phyloP scores from a whole-genome alignment of 2,113 vertebrate genomes.

The Leptosomus discolor region DNA sequence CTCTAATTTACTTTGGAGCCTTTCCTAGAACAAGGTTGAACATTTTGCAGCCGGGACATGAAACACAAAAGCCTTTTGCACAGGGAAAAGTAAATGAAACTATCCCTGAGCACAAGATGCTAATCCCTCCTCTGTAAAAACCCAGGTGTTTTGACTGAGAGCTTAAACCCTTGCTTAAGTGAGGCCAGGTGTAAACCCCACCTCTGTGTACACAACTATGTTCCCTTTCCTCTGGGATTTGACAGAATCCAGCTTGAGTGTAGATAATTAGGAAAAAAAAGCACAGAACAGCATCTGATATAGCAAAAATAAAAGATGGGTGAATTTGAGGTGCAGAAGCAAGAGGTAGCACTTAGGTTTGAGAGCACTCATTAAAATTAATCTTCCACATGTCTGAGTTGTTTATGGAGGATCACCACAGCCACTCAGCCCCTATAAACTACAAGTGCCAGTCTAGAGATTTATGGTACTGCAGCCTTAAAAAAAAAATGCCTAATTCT shows the following conservation, averaged over 20 bases:
- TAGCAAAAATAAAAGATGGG: not conserved
- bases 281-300: not conserved
- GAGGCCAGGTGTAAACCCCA: slow-evolving; percentile 9
- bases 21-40: slow-evolving; percentile 55
- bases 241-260: not conserved
- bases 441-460: not conserved
- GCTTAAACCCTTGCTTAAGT: not conserved
- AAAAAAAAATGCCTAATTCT: not conserved
- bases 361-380: slow-evolving; percentile 17
- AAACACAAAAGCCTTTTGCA: slow-evolving; percentile 30
- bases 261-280: not conserved
- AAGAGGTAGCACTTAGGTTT: not conserved
- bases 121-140: not conserved
- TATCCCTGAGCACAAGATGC: not conserved
- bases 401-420: slow-evolving; percentile 16
- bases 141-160: not conserved
- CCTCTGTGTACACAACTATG: not conserved
- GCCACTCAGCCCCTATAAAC: slow-evolving; percentile 13
- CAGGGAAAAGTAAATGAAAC: not conserved
- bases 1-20: slow-evolving; percentile 50
- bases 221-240: not conserved
- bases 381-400: slow-evolving; percentile 25
- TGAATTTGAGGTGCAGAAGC: not conserved
- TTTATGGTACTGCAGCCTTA: not conserved
- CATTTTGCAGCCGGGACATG: slow-evolving; percentile 1